Conservation (phyloP, 1,140 invertebrate species). For the Bombus superbus region DNA sequence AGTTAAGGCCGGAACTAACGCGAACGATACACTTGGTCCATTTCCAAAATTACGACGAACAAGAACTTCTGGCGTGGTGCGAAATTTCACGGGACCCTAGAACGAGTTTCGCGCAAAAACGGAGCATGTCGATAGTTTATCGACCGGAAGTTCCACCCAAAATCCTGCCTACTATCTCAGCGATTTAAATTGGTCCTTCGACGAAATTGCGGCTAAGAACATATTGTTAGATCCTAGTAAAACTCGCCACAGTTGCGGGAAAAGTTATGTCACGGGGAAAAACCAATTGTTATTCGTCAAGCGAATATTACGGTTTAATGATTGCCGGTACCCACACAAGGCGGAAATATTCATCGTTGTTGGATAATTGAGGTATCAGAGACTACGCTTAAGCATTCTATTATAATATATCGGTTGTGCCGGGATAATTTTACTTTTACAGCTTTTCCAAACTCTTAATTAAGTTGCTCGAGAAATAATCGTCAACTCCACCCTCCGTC, state of each 20-base stretch:
- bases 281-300: too few species aligned
- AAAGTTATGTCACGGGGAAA: too few species aligned
- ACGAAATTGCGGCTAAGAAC: not conserved
- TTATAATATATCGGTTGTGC: too few species aligned
- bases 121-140: constrained; percentile 11
- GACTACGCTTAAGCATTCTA: too few species aligned
- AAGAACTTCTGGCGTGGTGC: constrained; percentile 1
- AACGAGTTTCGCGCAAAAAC: not conserved
- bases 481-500: too few species aligned
- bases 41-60: constrained; percentile 45
- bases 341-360: too few species aligned
- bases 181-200: constrained; percentile 13
- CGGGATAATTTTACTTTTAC: too few species aligned
- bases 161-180: not conserved
- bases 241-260: not conserved
- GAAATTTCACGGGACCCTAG: constrained; percentile 8
- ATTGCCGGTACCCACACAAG: too few species aligned
- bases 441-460: too few species aligned
- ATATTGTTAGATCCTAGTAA: not conserved
- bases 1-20: constrained; percentile 19
- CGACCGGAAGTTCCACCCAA: not conserved
- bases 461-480: too few species aligned
- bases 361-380: too few species aligned
- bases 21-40: constrained; percentile 31
- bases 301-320: too few species aligned